Evolutionary conservation across 1,140 invertebrate genomes (phyloP).

Genomic region (Lasaia peninsularis): DNA sequence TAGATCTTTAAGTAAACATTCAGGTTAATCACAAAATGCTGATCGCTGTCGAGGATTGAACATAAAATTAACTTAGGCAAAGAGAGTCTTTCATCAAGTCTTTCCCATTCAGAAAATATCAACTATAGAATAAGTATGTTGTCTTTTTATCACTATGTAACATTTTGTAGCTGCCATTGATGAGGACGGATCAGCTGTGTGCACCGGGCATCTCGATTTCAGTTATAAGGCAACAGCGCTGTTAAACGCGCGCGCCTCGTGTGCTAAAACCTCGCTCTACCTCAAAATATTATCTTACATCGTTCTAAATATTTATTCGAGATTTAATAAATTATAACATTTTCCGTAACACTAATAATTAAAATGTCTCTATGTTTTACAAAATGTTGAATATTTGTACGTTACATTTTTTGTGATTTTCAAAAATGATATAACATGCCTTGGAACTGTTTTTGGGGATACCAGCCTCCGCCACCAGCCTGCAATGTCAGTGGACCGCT

Average conservation of each 20-base stretch:
- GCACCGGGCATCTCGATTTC: conserved; percentile 31
- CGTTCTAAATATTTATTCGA: not conserved
- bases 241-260: conserved; percentile 32
- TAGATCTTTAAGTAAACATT: too few relatives aligned
- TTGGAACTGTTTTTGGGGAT: conserved; percentile 72
- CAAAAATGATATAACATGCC: conserved; percentile 54
- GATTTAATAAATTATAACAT: too few relatives aligned
- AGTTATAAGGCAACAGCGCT: conserved; percentile 44
- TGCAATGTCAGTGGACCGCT: conserved; percentile 64
- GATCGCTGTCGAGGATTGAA: too few relatives aligned
- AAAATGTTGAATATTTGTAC: not conserved
- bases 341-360: too few relatives aligned
- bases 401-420: conserved; percentile 14
- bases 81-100: too few relatives aligned
- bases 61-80: too few relatives aligned
- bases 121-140: not conserved
- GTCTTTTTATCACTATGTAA: not conserved
- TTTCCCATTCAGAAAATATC: too few relatives aligned
- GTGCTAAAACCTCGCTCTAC: conserved; percentile 1
- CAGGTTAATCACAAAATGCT: too few relatives aligned
- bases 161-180: conserved; percentile 24
- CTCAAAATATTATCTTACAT: not conserved
- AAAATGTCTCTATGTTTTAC: too few relatives aligned
- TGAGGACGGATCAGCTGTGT: conserved; percentile 43
- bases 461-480: conserved; percentile 53